Evolutionary conservation across 2,888 invertebrate species (phyloP).

Genomic region (Conus canariensis): DNA sequence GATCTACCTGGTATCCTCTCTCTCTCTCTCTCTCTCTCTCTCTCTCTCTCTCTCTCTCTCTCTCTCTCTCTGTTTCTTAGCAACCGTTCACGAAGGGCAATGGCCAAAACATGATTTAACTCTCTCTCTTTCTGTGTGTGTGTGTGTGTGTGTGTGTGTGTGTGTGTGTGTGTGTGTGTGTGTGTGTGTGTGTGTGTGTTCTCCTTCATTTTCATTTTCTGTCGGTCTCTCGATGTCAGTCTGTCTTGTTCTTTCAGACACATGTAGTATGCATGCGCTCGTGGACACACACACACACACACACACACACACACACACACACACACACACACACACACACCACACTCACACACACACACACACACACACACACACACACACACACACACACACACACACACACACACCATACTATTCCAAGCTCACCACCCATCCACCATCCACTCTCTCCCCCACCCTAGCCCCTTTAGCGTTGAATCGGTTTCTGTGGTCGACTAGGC

Average conservation of each 20-base stretch:
- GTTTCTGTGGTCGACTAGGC: too few species aligned
- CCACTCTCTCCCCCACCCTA: too few species aligned
- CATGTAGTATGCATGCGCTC: too few species aligned
- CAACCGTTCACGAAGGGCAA: too few species aligned
- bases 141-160: too few species aligned
- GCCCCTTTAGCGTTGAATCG: too few species aligned
- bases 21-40: not conserved
- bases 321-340: conserved; percentile 6
- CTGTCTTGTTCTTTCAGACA: too few species aligned
- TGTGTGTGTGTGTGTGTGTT: not conserved
- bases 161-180: too few species aligned
- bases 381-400: conserved; percentile 4
- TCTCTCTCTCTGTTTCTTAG: conserved; percentile 3
- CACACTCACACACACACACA: conserved; percentile 9
- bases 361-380: conserved; percentile 6
- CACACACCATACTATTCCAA: not conserved
- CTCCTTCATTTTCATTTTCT: not conserved
- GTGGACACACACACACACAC: not conserved
- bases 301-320: conserved; percentile 4
- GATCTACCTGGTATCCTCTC: not conserved
- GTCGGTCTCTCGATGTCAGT: not conserved
- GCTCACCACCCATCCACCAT: too few species aligned
- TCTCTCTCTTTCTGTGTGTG: too few species aligned
- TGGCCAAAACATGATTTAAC: too few species aligned
- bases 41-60: conserved; percentile 15